These are phyloP conservation scores for Dyspetes luteomarginatus DNA, from an alignment of 2,888 invertebrate species.

Conservation along the genomic window DNA sequence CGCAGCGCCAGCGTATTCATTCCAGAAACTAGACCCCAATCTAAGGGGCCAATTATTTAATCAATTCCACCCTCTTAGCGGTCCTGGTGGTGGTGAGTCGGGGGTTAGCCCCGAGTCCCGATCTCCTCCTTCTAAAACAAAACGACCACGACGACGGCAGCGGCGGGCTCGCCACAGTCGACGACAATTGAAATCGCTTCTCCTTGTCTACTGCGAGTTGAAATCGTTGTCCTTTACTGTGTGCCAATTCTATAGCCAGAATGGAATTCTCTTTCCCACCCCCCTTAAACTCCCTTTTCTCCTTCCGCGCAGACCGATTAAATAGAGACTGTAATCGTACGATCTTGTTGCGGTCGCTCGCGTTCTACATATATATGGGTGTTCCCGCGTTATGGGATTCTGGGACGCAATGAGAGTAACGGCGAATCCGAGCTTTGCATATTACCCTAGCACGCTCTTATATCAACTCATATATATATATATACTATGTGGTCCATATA, in stretches of 20 bases:
- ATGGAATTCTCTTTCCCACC: constrained; percentile 65
- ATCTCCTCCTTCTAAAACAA: constrained; percentile 41
- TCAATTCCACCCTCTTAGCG: constrained; percentile 83
- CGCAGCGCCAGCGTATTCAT: constrained; percentile 81
- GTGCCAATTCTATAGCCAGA: constrained; percentile 61
- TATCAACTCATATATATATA: neutral
- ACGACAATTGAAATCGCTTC: constrained; percentile 81
- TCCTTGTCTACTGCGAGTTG: constrained; percentile 68
- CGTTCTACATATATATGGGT: neutral
- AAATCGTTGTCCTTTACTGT: constrained; percentile 67
- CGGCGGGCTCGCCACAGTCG: constrained; percentile 62
- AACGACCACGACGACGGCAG: too few species aligned
- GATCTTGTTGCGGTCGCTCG: constrained; percentile 47
- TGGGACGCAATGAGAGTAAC: neutral
- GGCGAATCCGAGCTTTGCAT: too few species aligned
- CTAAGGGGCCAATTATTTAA: constrained; percentile 83
- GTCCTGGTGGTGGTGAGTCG: constrained; percentile 70
- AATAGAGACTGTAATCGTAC: constrained; percentile 63
- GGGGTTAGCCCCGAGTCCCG: constrained; percentile 57
- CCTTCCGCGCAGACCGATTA: constrained; percentile 53
- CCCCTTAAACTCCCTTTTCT: neutral
- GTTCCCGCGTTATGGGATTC: neutral
- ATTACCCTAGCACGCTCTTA: neutral
- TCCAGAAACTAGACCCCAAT: constrained; percentile 82
- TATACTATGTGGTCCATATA: neutral